phyloP scores from a whole-genome alignment of 2,797 vertebrate genomes.

The Lateolabrax maculatus region DNA sequence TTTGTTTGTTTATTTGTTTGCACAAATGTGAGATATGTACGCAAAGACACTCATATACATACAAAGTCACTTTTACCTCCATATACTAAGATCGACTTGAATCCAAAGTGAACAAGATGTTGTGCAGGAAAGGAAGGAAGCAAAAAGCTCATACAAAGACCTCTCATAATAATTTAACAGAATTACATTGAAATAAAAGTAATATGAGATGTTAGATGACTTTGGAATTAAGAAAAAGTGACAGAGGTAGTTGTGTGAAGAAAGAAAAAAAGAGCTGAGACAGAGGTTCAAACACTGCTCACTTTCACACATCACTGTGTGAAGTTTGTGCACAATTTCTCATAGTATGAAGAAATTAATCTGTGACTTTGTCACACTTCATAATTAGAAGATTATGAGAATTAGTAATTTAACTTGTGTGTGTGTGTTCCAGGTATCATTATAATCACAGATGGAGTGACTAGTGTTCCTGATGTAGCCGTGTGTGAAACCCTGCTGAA shows the following conservation, averaged over 20 bases:
- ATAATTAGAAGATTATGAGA: neutral
- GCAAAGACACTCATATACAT: no score
- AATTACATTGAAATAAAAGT: no score
- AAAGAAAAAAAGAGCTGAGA: neutral
- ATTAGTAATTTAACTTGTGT: neutral
- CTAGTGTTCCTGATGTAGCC: slow-evolving; percentile 95
- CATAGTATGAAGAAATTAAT: neutral
- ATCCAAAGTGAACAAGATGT: no score
- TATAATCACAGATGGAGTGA: slow-evolving; percentile 98
- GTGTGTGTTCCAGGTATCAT: slow-evolving; percentile 90
- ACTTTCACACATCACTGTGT: neutral
- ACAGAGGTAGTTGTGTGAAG: neutral
- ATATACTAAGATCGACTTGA: no score
- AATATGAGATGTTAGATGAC: no score
- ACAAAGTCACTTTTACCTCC: no score
- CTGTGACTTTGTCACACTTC: neutral
- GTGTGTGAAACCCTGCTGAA: slow-evolving; percentile 97
- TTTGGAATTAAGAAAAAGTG: neutral
- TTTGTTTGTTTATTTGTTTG: no score
- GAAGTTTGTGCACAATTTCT: neutral
- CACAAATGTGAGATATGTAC: no score
- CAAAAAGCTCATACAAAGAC: no score
- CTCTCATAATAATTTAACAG: no score
- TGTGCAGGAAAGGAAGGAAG: no score
- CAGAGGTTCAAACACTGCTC: neutral